Evolutionary conservation across 92 coral and sea anemone species (phyloP).

Genomic region (Epizoanthus fatuus): DNA sequence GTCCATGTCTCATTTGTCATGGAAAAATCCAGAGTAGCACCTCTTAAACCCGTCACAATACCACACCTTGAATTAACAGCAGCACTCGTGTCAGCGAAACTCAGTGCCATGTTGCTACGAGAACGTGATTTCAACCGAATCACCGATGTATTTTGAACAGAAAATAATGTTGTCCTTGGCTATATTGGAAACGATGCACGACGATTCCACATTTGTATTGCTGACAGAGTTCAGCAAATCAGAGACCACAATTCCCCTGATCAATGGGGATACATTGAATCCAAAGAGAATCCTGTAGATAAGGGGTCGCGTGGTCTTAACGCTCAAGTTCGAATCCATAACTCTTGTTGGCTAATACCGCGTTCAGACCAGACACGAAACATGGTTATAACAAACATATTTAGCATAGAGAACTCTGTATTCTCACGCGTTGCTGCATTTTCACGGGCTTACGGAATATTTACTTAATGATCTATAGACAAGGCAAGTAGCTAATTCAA

Average conservation of each 20-base stretch:
- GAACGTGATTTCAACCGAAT: constrained; percentile 15
- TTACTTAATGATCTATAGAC: no score
- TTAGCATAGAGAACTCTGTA: no score
- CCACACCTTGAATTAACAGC: no score
- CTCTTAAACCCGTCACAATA: no score
- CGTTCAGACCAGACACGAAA: no score
- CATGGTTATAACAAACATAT: no score
- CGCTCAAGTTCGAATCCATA: constrained; percentile 25
- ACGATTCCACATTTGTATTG: no score
- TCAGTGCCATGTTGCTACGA: neutral
- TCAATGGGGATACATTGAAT: constrained; percentile 21
- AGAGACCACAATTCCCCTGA: constrained; percentile 19
- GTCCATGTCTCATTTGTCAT: no score
- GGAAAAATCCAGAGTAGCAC: no score
- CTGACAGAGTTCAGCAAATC: constrained; percentile 33
- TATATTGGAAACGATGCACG: constrained; percentile 23
- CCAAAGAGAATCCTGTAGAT: constrained; percentile 25
- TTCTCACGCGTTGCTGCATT: no score
- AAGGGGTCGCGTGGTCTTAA: constrained; percentile 29
- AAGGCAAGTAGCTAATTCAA: no score
- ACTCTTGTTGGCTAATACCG: constrained; percentile 26
- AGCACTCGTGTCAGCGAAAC: neutral
- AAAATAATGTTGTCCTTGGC: constrained; percentile 33
- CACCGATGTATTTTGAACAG: neutral
- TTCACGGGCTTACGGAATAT: no score